phyloP scores from a whole-genome alignment of 2,797 vertebrate species.

The Neomorphus geoffroyi region DNA sequence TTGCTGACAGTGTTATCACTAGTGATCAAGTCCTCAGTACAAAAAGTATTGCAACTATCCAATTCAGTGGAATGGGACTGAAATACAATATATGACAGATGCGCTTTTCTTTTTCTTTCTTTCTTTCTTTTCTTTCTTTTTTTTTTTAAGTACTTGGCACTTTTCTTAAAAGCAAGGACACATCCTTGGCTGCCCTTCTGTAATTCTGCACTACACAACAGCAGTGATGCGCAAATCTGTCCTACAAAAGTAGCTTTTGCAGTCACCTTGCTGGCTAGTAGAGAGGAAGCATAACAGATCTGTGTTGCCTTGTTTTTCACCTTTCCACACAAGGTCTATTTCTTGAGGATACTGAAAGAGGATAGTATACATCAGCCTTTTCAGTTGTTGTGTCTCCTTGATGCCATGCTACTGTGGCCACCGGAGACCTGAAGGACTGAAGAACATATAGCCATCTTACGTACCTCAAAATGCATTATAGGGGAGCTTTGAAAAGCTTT shows the following conservation, averaged over 20 bases:
- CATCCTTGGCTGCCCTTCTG: background rate
- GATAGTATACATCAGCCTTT: background rate
- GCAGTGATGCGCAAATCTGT: background rate
- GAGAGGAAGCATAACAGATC: background rate
- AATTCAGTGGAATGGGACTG: background rate
- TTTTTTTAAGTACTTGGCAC: background rate
- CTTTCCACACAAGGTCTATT: background rate
- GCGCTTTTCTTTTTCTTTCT: too few relatives aligned
- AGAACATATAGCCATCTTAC: background rate
- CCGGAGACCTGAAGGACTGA: background rate
- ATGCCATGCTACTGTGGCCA: background rate
- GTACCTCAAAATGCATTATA: background rate
- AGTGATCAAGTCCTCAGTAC: background rate
- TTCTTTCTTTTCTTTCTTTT: background rate
- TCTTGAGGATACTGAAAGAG: rapidly evolving
- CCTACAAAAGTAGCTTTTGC: background rate
- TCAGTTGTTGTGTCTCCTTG: rapidly evolving
- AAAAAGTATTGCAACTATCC: background rate
- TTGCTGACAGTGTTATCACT: background rate
- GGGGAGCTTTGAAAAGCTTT: background rate
- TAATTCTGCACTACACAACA: background rate
- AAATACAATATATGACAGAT: slow-evolving; percentile 13
- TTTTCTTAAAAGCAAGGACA: slow-evolving; percentile 10
- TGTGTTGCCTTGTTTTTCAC: background rate
- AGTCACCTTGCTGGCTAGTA: background rate